These are phyloP conservation scores for Galeopterus variegatus DNA, from an alignment of 2,113 vertebrate species.

Conservation along the genomic window DNA sequence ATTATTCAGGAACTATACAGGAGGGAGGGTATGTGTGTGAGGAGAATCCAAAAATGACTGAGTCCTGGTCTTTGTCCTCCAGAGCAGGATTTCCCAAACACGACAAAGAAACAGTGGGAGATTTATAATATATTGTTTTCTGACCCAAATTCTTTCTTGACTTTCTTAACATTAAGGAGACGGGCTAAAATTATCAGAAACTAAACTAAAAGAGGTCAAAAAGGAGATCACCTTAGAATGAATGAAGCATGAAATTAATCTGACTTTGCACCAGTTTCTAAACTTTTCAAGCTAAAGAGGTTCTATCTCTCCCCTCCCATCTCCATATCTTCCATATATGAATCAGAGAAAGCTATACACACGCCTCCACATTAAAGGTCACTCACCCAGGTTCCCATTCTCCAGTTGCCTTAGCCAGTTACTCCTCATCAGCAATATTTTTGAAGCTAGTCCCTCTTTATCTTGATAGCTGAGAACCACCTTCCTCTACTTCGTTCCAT, in stretches of 20 bases:
- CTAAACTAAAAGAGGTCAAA: not conserved
- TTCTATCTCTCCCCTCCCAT: not conserved
- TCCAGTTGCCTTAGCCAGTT: not conserved
- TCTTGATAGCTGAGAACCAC: not conserved
- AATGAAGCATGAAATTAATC: constrained; percentile 2
- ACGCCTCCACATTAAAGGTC: not conserved
- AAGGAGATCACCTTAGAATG: not conserved
- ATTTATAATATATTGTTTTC: not conserved
- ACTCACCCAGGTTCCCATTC: not conserved
- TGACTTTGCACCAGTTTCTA: not conserved
- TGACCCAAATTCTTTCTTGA: not conserved
- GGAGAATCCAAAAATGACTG: not conserved
- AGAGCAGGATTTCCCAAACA: not conserved
- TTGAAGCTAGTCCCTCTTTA: not conserved
- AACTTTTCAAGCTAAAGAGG: not conserved
- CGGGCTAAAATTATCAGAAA: not conserved
- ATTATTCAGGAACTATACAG: not conserved
- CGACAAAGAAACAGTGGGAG: not conserved
- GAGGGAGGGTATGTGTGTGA: not conserved
- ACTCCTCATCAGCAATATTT: not conserved
- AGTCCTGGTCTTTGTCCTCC: not conserved
- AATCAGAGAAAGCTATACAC: not conserved
- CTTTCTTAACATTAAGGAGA: not conserved
- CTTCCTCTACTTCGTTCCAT: not conserved
- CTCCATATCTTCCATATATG: too few relatives aligned